Percentiles rank a stretch among this genome's conserved stretches.
Conservation (phyloP, 2,797 vertebrate genomes). For the Galagoides demidoff region DNA sequence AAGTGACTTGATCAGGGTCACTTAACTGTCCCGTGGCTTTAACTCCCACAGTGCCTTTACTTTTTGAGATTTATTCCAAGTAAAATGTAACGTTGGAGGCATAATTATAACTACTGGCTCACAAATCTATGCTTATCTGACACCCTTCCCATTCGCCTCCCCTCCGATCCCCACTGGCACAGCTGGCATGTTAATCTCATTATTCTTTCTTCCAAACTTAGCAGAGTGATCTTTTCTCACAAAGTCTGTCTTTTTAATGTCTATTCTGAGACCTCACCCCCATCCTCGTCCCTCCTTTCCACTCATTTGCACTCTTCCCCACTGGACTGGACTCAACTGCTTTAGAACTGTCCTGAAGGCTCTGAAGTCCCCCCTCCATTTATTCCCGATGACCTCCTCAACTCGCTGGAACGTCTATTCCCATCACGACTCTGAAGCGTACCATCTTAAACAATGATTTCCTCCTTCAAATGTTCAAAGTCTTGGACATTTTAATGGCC, state of each 20-base stretch:
- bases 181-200: background rate
- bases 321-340: background rate
- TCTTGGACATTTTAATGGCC: background rate
- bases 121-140: background rate
- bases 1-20: background rate
- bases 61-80: background rate
- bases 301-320: background rate
- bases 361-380: background rate
- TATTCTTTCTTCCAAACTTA: background rate
- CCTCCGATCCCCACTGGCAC: background rate
- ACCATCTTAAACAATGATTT: background rate
- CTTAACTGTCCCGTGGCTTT: background rate
- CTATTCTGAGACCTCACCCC: background rate
- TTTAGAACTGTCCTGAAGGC: background rate
- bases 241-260: background rate
- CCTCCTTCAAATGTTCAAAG: background rate
- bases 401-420: background rate
- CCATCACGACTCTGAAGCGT: background rate
- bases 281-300: background rate
- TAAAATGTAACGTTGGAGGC: background rate
- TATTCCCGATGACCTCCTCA: background rate
- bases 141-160: background rate
- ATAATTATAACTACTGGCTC: background rate
- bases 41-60: background rate
- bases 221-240: background rate